Evolutionary conservation across 2,113 vertebrate species (phyloP).

Genomic region (Pedionomus torquatus): DNA sequence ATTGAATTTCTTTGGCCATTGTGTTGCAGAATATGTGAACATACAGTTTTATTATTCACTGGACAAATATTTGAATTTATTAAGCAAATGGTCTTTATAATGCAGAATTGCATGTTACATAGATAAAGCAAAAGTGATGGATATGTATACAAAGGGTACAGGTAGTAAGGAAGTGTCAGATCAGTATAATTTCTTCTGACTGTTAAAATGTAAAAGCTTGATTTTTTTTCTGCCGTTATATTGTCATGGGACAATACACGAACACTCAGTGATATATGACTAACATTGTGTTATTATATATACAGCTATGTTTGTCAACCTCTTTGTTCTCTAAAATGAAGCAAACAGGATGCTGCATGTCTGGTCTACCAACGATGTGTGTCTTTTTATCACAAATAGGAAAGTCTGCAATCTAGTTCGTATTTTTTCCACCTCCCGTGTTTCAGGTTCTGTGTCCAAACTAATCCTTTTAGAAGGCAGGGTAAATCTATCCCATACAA

Average conservation of each 20-base stretch:
- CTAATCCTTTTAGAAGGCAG: background rate
- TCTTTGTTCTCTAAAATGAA: constrained; percentile 2
- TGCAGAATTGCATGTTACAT: background rate
- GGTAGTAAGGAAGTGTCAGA: background rate
- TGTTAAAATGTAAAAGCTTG: background rate
- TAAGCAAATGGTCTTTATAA: background rate
- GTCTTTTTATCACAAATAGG: background rate
- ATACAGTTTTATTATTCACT: background rate
- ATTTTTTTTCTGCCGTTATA: background rate
- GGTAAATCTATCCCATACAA: background rate
- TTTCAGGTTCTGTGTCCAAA: background rate
- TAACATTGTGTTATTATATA: background rate
- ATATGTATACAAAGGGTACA: background rate
- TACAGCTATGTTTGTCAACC: background rate
- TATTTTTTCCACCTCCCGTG: background rate
- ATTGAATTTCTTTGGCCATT: background rate
- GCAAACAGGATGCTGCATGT: constrained; percentile 29
- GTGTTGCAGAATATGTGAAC: background rate
- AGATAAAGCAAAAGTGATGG: background rate
- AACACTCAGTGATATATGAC: background rate
- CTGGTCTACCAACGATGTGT: background rate
- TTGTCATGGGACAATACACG: background rate
- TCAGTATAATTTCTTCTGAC: background rate
- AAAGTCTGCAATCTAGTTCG: background rate
- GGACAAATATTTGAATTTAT: constrained; percentile 8